Evolutionary conservation across 2,113 vertebrate species (phyloP), one percentile per base, ranked within the genome.

Genomic region (Hemiscyllium ocellatum): DNA sequence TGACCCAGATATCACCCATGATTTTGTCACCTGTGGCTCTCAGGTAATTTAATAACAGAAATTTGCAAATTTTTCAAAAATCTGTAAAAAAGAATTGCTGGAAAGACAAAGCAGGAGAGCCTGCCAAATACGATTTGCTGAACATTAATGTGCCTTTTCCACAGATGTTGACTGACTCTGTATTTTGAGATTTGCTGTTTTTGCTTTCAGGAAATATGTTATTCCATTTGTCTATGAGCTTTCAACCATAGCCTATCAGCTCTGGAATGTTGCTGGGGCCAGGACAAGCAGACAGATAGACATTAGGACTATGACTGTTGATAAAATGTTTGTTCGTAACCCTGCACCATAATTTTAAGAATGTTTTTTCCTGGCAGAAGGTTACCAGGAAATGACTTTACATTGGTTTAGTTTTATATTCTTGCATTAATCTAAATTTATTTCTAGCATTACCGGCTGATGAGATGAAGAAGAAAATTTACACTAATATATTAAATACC

Each of bases 211-310:
- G 89, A n/a, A 61, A 66, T 33, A 91, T 91, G 89, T 66, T 33
- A 33, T 4, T 91, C 20, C 61, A 37, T 37, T 42, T 47, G 80
- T 83, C 19, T 6, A 83, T 5, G 80, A 37, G 80, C 80, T 19
- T 83, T 47, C 80, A 83, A 83, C 80, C 80, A 83, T 83, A 42
- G 80, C 80, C 80, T 83, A 83, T 83, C 80, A 83, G 80, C 37
- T 22, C 37, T 83, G 80, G 80, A 83, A 83, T 83, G 80, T 83
- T 42, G 80, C 37, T 83, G 37, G 80, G 42, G 80, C 37, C 80
- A 83, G 37, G 37, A 83, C 37, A 83, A 42, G 80, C 80, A 83
- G 4, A 42, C 15, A n/a, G 89, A 90, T 33, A 90, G 52, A 66
- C 66, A 66, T 1, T 91, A 33, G 61, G 61, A n/a, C 33, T 66